These are phyloP conservation scores for Podotricha telesiphe DNA, from an alignment of 2,888 invertebrate genomes.

Conservation along the genomic window DNA sequence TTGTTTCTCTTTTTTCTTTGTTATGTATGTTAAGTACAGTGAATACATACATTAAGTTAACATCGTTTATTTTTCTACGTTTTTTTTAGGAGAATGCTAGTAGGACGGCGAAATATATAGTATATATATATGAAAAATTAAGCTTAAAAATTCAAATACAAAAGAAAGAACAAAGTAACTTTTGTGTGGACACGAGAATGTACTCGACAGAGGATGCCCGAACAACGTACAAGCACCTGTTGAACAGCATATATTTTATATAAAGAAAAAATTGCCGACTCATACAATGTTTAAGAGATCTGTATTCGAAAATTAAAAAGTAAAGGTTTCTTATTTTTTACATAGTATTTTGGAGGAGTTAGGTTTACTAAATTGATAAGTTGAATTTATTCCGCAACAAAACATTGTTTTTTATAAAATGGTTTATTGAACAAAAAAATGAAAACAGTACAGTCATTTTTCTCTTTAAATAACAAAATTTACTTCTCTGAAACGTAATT, in stretches of 20 bases:
- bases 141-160: constrained; percentile 13
- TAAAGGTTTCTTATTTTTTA: no score
- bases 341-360: no score
- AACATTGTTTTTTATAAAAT: no score
- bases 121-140: neutral
- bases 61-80: neutral
- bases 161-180: constrained; percentile 27
- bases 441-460: no score
- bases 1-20: no score
- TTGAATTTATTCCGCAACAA: no score
- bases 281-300: constrained; percentile 10
- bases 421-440: no score
- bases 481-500: no score
- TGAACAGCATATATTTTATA: constrained; percentile 31
- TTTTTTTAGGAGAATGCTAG: neutral
- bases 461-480: no score
- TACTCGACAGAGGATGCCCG: constrained; percentile 28
- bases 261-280: constrained; percentile 18
- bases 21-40: neutral
- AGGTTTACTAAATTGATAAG: no score
- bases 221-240: constrained; percentile 32
- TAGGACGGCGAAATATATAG: neutral
- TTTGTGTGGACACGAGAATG: constrained; percentile 30
- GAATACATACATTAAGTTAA: neutral
- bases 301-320: neutral